These are phyloP conservation scores for Synergus laeviventris DNA, from an alignment of 2,888 invertebrate species.

Conservation along the genomic window DNA sequence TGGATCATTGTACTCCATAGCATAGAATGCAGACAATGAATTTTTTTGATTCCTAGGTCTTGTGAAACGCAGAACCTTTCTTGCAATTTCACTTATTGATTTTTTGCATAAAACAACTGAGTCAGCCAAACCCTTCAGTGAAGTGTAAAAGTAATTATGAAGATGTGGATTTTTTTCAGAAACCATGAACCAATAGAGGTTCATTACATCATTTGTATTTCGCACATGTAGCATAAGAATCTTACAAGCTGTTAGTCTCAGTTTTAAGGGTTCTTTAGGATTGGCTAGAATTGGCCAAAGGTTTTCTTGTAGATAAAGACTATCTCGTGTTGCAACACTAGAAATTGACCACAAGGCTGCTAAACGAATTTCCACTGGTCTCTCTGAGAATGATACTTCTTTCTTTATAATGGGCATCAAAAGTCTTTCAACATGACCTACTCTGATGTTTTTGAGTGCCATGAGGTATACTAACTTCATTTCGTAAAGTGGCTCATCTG, in stretches of 20 bases:
- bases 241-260: slow-evolving; percentile 75
- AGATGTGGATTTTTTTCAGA: slow-evolving; percentile 75
- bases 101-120: slow-evolving; percentile 75
- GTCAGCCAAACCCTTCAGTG: slow-evolving; percentile 73
- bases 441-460: slow-evolving; percentile 76
- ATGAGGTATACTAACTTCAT: slow-evolving; percentile 75
- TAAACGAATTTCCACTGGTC: slow-evolving; percentile 71
- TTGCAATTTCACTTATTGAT: slow-evolving; percentile 65
- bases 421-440: slow-evolving; percentile 71
- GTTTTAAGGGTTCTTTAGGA: slow-evolving; percentile 70
- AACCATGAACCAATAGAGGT: slow-evolving; percentile 76
- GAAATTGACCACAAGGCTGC: slow-evolving; percentile 74
- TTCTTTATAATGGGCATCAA: slow-evolving; percentile 75
- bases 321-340: slow-evolving; percentile 62
- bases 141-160: slow-evolving; percentile 77
- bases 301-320: slow-evolving; percentile 66
- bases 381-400: slow-evolving; percentile 61
- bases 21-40: slow-evolving; percentile 63
- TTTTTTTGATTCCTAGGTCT: slow-evolving; percentile 65
- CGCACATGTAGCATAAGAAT: slow-evolving; percentile 72
- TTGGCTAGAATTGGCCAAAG: slow-evolving; percentile 77
- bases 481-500: slow-evolving; percentile 65
- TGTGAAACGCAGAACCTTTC: slow-evolving; percentile 70
- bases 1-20: slow-evolving; percentile 74
- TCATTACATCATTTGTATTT: slow-evolving; percentile 70